These are phyloP conservation scores for Yponomeuta plumbellus DNA, from an alignment of 2,888 invertebrate species.

Conservation along the genomic window DNA sequence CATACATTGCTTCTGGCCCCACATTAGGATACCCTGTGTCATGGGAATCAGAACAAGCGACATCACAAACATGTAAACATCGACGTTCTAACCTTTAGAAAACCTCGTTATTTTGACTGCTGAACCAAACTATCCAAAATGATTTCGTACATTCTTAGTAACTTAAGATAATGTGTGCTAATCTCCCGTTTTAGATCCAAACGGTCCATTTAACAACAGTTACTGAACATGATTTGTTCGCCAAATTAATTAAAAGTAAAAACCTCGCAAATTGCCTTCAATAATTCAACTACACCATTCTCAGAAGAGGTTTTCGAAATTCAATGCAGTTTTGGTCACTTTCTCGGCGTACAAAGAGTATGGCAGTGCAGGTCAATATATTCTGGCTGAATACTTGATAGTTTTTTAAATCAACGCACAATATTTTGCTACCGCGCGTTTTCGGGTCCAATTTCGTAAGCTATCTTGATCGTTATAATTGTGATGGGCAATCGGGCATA, in stretches of 20 bases:
- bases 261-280: neutral
- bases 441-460: neutral
- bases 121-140: neutral
- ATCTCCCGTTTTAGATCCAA: neutral
- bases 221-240: neutral
- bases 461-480: neutral
- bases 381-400: neutral
- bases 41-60: too few species aligned
- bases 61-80: too few species aligned
- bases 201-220: neutral
- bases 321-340: neutral
- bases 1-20: too few species aligned
- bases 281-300: neutral
- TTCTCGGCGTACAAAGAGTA: neutral
- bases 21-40: too few species aligned
- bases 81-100: too few species aligned
- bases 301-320: neutral
- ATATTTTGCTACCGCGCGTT: neutral
- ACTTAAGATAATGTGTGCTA: neutral
- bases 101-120: too few species aligned
- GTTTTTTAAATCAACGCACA: neutral
- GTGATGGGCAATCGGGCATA: neutral
- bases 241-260: neutral
- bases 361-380: neutral
- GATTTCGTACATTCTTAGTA: neutral